Percentiles rank a stretch among this genome's conserved stretches.
Conservation (phyloP, 2,113 vertebrate species). For the Oryzias woworae region DNA sequence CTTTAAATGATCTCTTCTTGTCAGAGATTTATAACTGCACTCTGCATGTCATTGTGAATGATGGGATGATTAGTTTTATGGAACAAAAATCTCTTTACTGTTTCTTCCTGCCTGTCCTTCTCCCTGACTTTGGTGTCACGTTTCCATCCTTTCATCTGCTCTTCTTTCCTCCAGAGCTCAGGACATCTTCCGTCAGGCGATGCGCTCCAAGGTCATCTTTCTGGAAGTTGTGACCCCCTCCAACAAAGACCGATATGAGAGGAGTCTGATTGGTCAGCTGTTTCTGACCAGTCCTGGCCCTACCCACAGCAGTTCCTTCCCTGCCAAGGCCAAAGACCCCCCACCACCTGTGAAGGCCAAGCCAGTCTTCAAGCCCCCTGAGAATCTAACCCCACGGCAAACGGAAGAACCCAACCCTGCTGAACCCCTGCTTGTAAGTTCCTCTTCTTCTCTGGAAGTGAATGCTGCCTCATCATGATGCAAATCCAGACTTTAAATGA, state of each 20-base stretch:
- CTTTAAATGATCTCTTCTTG: conserved; percentile 15
- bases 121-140: background rate
- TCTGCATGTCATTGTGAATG: conserved; percentile 14
- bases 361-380: conserved; percentile 70
- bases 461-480: too few relatives aligned
- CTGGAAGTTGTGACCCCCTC: conserved; percentile 85
- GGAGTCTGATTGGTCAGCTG: conserved; percentile 84
- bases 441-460: too few relatives aligned
- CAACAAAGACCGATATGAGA: conserved; percentile 89
- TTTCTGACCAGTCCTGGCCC: conserved; percentile 48
- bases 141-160: background rate
- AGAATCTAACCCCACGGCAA: conserved; percentile 49
- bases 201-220: conserved; percentile 82
- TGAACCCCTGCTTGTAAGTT: conserved; percentile 55
- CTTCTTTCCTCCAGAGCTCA: conserved; percentile 81
- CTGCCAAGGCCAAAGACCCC: conserved; percentile 76
- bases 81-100: background rate
- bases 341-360: conserved; percentile 81
- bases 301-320: conserved; percentile 66
- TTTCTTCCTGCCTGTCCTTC: background rate
- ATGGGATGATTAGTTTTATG: conserved; percentile 31
- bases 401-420: conserved; percentile 46
- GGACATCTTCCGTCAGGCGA: conserved; percentile 92
- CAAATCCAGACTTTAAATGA: too few relatives aligned
- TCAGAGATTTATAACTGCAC: conserved; percentile 22